Evolutionary conservation across 2,888 invertebrate genomes (phyloP).

Genomic region (Drosophila borealis): DNA sequence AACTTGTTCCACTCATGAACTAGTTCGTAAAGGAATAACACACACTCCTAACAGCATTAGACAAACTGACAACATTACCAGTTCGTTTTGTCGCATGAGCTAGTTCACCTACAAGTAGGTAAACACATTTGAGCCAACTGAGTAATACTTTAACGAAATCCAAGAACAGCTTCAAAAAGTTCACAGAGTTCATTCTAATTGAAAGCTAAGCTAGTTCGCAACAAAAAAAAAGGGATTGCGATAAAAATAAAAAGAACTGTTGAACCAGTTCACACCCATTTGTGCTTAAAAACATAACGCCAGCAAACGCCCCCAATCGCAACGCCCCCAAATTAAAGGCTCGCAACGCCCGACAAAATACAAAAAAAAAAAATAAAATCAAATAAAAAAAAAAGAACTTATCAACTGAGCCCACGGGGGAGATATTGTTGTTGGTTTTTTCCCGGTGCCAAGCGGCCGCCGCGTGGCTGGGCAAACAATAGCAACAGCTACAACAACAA

Average conservation of each 20-base stretch:
- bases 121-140: too few species aligned
- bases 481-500: conserved; percentile 8
- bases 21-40: too few species aligned
- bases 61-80: too few species aligned
- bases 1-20: neutral
- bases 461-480: conserved; percentile 32
- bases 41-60: too few species aligned
- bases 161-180: too few species aligned
- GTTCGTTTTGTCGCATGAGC: neutral
- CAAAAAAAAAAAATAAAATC: neutral
- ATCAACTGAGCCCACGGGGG: conserved; percentile 38
- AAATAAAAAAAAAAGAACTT: conserved; percentile 9
- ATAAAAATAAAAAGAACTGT: too few species aligned
- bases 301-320: conserved; percentile 37
- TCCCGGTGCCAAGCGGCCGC: conserved; percentile 2
- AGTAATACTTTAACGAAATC: too few species aligned
- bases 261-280: conserved; percentile 8
- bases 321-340: conserved; percentile 39
- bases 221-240: too few species aligned
- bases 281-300: conserved; percentile 3
- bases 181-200: too few species aligned
- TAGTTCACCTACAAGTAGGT: neutral
- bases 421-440: conserved; percentile 7
- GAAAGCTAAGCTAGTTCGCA: neutral
- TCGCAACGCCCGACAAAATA: conserved; percentile 41